These are phyloP conservation scores for Malaclemys terrapin DNA, from an alignment of 2,113 vertebrate species.

Conservation along the genomic window DNA sequence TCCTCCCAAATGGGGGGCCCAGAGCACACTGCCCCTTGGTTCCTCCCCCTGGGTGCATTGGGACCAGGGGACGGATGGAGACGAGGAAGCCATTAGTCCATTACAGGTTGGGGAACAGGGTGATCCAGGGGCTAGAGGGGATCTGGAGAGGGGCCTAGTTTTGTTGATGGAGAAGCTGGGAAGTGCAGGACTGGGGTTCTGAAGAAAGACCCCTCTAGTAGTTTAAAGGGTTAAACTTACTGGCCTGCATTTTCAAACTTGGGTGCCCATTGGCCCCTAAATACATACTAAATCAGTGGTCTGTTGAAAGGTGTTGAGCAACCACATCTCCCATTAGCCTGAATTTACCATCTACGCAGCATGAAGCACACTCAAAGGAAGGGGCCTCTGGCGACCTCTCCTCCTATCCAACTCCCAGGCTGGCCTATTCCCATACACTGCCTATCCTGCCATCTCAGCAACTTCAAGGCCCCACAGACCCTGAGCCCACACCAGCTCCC, in stretches of 20 bases:
- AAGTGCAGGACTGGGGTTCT: rapidly evolving
- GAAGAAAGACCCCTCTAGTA: background rate
- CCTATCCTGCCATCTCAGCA: background rate
- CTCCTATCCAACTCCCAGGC: background rate
- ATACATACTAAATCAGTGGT: background rate
- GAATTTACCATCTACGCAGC: background rate
- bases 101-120: background rate
- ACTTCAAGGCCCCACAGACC: background rate
- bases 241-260: background rate
- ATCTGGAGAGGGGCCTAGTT: background rate
- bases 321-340: background rate
- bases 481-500: background rate
- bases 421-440: background rate
- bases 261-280: background rate
- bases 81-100: background rate
- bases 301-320: background rate
- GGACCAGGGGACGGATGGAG: background rate
- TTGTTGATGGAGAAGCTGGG: background rate
- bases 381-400: background rate
- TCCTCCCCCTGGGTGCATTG: background rate
- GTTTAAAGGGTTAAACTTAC: background rate
- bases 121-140: rapidly evolving
- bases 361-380: background rate
- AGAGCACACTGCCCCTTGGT: background rate
- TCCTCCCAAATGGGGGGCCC: background rate